These are phyloP conservation scores for Apodemia duryi DNA, from an alignment of 2,888 invertebrate genomes.

Conservation along the genomic window DNA sequence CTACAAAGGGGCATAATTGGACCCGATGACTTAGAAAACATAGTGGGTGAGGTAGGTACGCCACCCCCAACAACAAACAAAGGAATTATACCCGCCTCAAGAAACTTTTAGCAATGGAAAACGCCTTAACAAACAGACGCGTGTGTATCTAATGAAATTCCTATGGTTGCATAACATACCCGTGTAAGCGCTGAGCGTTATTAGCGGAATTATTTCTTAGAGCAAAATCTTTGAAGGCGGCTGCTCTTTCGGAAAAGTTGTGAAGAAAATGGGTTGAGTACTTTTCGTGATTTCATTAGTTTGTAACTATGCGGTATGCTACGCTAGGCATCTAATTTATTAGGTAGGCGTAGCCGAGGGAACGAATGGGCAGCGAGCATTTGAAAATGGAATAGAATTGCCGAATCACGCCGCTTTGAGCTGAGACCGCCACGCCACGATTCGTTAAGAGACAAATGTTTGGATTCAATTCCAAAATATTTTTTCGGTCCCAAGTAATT, in stretches of 20 bases:
- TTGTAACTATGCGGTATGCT: constrained; percentile 74
- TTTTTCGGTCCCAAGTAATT: constrained; percentile 59
- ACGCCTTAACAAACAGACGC: constrained; percentile 80
- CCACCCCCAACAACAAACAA: constrained; percentile 75
- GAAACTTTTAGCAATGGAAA: constrained; percentile 80
- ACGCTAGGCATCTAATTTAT: constrained; percentile 75
- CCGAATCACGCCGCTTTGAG: constrained; percentile 77
- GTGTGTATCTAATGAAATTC: constrained; percentile 80
- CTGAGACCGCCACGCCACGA: constrained; percentile 69
- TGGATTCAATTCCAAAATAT: constrained; percentile 71
- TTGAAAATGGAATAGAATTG: constrained; percentile 67
- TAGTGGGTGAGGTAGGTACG: constrained; percentile 66
- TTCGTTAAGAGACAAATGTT: constrained; percentile 79
- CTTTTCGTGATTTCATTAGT: constrained; percentile 77
- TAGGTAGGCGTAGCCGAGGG: constrained; percentile 75
- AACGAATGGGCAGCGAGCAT: constrained; percentile 77
- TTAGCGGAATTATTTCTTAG: constrained; percentile 75
- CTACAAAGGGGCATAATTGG: constrained; percentile 80
- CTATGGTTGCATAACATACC: constrained; percentile 79
- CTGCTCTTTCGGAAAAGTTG: constrained; percentile 78
- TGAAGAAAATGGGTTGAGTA: constrained; percentile 79
- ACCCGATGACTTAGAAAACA: constrained; percentile 80
- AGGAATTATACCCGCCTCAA: constrained; percentile 80
- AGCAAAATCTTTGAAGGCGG: constrained; percentile 76
- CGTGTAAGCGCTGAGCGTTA: constrained; percentile 71